Conservation (phyloP, 2,888 invertebrate species). For the Drosophila percnosoma region DNA sequence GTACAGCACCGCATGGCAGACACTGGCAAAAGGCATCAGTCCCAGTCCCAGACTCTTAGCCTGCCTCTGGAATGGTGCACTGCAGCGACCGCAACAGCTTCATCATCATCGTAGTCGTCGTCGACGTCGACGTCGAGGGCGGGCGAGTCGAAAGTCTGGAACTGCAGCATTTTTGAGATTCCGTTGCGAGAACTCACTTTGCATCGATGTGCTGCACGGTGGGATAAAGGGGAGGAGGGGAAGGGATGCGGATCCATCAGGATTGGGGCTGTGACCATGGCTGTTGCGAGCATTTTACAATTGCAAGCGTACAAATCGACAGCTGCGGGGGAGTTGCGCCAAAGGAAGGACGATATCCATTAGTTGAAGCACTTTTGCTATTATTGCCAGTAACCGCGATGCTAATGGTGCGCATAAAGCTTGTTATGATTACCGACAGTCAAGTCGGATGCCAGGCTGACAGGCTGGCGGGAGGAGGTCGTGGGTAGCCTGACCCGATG, state of each 20-base stretch:
- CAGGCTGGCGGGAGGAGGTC: slow-evolving; percentile 3
- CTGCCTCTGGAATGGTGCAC: slow-evolving; percentile 19
- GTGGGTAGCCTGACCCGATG: neutral
- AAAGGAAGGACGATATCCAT: slow-evolving; percentile 55
- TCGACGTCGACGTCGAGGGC: slow-evolving; percentile 13
- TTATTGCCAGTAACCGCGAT: slow-evolving; percentile 70
- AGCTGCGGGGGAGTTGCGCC: neutral
- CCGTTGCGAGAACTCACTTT: slow-evolving; percentile 65
- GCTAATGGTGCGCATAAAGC: slow-evolving; percentile 77
- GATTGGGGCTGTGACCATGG: slow-evolving; percentile 18
- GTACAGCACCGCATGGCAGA: slow-evolving; percentile 30
- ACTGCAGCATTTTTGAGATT: slow-evolving; percentile 76
- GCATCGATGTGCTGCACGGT: slow-evolving; percentile 49
- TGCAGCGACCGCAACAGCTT: slow-evolving; percentile 71
- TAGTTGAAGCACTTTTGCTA: slow-evolving; percentile 73
- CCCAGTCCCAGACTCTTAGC: slow-evolving; percentile 24
- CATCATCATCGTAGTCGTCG: slow-evolving; percentile 56
- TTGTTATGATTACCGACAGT: slow-evolving; percentile 71
- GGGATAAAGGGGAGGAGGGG: neutral
- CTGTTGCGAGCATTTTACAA: slow-evolving; percentile 62
- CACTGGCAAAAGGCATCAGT: slow-evolving; percentile 22
- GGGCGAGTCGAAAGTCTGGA: slow-evolving; percentile 51
- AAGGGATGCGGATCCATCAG: slow-evolving; percentile 1
- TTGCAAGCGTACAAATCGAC: slow-evolving; percentile 39
- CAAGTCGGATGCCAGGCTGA: slow-evolving; percentile 14